Conservation (phyloP, 2,797 vertebrate genomes). For the Trachops cirrhosus region DNA sequence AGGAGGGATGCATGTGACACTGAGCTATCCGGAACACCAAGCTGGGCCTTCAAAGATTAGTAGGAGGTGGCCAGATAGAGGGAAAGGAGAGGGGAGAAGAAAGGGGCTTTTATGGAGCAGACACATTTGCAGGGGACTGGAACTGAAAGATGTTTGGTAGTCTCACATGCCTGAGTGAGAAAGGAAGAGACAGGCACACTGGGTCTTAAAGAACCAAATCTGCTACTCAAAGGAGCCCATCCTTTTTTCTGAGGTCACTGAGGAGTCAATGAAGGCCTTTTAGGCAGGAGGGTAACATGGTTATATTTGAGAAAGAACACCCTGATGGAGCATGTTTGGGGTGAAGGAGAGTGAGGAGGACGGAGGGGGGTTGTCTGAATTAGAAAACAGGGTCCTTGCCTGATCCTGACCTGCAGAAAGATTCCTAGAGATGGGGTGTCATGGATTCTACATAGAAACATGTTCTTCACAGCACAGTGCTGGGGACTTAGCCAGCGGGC, state of each 20-base stretch:
- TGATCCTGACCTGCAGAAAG: not conserved
- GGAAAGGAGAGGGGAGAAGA: not conserved
- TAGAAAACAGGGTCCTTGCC: not conserved
- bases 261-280: not conserved
- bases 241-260: not conserved
- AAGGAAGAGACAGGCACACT: not conserved
- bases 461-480: not conserved
- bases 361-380: not conserved
- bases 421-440: not conserved
- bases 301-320: not conserved
- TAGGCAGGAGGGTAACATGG: not conserved
- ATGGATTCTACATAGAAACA: not conserved
- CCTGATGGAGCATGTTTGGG: not conserved
- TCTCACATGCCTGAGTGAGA: rapidly evolving
- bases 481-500: not conserved
- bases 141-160: not conserved
- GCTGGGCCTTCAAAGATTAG: not conserved
- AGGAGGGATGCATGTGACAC: not conserved
- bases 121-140: not conserved
- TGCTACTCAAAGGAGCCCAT: rapidly evolving
- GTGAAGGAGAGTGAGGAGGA: not conserved
- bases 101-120: not conserved
- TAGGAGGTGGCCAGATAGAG: not conserved
- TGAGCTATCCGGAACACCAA: not conserved
- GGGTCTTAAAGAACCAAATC: not conserved